phyloP scores from a whole-genome alignment of 1,140 invertebrate species.

The Drosophila triauraria region DNA sequence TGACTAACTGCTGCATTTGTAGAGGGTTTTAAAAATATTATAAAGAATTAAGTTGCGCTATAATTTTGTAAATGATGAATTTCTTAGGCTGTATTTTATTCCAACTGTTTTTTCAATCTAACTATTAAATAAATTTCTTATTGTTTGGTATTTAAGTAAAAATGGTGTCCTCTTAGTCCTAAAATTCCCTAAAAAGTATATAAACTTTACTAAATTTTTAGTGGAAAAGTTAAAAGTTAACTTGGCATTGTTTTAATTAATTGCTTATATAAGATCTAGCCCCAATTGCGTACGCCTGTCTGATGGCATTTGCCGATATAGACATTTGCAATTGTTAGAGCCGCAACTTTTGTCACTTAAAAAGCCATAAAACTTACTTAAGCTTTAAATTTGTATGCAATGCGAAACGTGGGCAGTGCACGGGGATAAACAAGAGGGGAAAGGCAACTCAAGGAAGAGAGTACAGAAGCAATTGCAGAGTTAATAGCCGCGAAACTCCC shows the following conservation, averaged over 20 bases:
- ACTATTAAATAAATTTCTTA: no score
- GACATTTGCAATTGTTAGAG: conserved; percentile 41
- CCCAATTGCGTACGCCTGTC: conserved; percentile 35
- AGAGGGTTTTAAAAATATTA: no score
- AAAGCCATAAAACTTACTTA: conserved; percentile 71
- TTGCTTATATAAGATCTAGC: conserved; percentile 6
- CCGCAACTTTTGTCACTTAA: conserved; percentile 69
- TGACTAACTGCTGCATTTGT: no score
- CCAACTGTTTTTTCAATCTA: no score
- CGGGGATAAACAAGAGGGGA: conserved; percentile 10
- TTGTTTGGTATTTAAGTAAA: no score
- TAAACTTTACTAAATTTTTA: no score
- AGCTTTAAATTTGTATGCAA: conserved; percentile 67
- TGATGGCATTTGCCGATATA: conserved; percentile 45
- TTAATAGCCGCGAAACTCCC: conserved; percentile 32
- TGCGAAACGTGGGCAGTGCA: conserved; percentile 6
- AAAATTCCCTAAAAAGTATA: neutral
- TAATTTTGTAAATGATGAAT: no score
- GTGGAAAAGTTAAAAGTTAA: neutral
- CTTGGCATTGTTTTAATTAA: neutral
- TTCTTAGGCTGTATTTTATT: no score
- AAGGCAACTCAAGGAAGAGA: neutral
- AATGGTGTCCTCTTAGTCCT: no score
- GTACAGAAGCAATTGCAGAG: conserved; percentile 24
- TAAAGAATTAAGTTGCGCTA: no score